Base-by-base conservation (phyloP, 2,113 vertebrate species). In the Callipepla californica region DNA sequence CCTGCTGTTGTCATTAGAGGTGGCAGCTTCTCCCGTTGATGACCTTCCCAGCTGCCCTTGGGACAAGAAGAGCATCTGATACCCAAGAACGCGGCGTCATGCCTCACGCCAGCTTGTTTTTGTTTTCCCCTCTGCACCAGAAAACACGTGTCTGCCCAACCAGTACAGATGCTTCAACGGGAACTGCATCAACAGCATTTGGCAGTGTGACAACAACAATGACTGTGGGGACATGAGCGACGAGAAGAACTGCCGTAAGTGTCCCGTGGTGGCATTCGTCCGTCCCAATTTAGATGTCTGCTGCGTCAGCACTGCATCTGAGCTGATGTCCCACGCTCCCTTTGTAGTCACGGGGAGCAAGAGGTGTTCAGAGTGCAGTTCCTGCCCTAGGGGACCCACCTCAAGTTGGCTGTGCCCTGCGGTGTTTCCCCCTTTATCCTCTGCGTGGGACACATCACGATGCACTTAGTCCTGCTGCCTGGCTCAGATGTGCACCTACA, bases 151-250 rank as follows among this genome's bases (percentile, higher is more conserved):
- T 85, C 97, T 99, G 94, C 98, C 98, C 1, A 99, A 98, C 97
- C 99, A 99, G 97, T 99, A 99, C 95, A 98, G 98, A 94, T 99
- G 99, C 96, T 98, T 97, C 91, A 99, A 99, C 0, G 99, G 99
- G 40, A 99, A 99, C 91, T 99, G 99, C 96, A 99, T 99, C 96
- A 99, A 98, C 97, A 99, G 98, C 97, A 99, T 99, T 87, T 99
- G 99, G 99, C 98, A 98, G 94, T 99, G 99, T 17, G 99, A 99
- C 96, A 98, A 98, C 1, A 99, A 99, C 96, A 99, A 99, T 0
- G 99, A 99, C 98, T 99, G 99, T 0, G 99, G 99, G 13, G 99
- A 99, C 97, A 99, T 99, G 98, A 99, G 99, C 2, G 99, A 99
- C 1, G 99, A 99, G 94, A 98, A 97, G 75, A 98, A 99, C 93